Conservation (phyloP, 1,140 invertebrate species). For the Eurosta solidaginis region DNA sequence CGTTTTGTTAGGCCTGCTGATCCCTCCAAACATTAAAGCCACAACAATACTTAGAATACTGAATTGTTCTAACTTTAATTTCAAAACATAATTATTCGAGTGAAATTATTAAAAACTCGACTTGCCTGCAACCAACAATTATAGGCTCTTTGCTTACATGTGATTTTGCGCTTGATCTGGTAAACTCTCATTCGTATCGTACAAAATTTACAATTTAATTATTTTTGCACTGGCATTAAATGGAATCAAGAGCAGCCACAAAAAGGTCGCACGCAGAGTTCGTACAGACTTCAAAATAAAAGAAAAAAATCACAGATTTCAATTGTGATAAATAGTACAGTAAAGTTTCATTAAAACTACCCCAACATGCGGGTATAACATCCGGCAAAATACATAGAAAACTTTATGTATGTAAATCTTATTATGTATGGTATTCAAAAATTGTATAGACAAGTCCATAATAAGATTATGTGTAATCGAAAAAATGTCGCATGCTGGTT, state of each 20-base stretch:
- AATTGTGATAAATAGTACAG: constrained; percentile 6
- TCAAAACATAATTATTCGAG: no score
- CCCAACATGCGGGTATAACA: neutral
- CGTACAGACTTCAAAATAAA: neutral
- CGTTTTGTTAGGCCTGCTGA: no score
- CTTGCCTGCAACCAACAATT: no score
- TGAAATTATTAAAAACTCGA: no score
- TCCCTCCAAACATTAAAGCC: no score
- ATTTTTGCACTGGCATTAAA: neutral
- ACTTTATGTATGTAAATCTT: neutral
- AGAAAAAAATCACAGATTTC: neutral
- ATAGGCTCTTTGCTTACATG: no score
- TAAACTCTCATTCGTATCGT: neutral
- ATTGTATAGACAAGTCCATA: neutral
- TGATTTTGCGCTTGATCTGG: no score
- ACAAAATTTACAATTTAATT: neutral
- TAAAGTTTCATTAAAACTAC: constrained; percentile 25
- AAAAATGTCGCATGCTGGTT: neutral
- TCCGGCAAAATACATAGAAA: neutral
- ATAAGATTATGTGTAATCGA: constrained; percentile 16
- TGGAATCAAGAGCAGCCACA: neutral
- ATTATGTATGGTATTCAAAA: neutral
- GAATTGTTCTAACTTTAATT: no score
- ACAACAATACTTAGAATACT: no score
- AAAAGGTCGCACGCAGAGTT: neutral